phyloP scores from a whole-genome alignment of 2,888 invertebrate genomes.

The Hirtodrosophila confusa region DNA sequence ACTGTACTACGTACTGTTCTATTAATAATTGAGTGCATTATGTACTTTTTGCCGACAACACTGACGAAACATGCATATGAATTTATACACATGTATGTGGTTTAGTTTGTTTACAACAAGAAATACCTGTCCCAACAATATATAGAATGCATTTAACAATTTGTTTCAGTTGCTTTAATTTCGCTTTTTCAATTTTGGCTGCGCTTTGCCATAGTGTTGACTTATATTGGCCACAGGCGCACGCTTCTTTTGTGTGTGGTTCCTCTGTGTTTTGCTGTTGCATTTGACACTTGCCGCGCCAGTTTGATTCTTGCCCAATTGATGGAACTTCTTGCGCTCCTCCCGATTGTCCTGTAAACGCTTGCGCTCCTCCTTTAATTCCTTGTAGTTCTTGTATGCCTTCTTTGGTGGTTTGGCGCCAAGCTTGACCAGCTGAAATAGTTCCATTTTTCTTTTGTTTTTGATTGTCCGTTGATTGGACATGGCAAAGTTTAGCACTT shows the following conservation, averaged over 20 bases:
- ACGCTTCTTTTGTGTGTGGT: constrained; percentile 84
- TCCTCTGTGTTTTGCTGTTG: constrained; percentile 68
- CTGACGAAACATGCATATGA: no score
- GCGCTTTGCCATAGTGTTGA: constrained; percentile 82
- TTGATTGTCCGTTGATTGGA: constrained; percentile 88
- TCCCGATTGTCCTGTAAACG: constrained; percentile 85
- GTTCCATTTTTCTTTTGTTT: constrained; percentile 91
- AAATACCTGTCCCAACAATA: no score
- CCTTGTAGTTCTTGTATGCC: constrained; percentile 90
- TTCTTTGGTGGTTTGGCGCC: constrained; percentile 92
- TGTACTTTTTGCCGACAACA: no score
- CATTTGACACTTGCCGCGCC: constrained; percentile 86
- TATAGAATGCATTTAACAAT: not conserved
- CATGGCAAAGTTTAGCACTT: constrained; percentile 93
- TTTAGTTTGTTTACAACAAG: constrained; percentile 32
- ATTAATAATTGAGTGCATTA: no score
- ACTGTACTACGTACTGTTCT: no score
- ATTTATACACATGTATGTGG: not conserved
- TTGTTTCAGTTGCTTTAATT: constrained; percentile 44
- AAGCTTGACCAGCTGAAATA: constrained; percentile 89
- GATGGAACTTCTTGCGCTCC: constrained; percentile 85
- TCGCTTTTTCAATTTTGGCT: constrained; percentile 76
- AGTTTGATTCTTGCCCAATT: constrained; percentile 86
- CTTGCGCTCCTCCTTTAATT: constrained; percentile 87
- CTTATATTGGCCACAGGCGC: constrained; percentile 84